These are phyloP conservation scores for Lycophotia porphyrea DNA, from an alignment of 2,888 invertebrate genomes.

Conservation along the genomic window DNA sequence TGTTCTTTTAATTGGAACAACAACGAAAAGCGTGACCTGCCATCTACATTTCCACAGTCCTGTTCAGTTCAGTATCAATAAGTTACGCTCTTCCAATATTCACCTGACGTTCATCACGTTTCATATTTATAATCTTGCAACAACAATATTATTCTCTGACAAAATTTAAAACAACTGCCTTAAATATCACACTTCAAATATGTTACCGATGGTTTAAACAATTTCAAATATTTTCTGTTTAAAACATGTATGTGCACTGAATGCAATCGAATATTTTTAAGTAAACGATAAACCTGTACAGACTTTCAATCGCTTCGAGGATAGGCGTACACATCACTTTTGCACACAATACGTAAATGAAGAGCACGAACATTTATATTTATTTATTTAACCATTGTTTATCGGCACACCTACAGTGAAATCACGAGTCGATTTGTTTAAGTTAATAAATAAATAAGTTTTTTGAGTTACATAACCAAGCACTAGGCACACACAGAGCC, in stretches of 20 bases:
- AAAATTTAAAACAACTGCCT: slow-evolving; percentile 59
- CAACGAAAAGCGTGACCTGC: slow-evolving; percentile 68
- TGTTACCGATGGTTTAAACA: slow-evolving; percentile 52
- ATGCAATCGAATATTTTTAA: slow-evolving; percentile 74
- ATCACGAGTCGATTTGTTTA: slow-evolving; percentile 76
- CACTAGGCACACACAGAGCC: slow-evolving; percentile 83
- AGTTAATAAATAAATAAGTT: slow-evolving; percentile 89
- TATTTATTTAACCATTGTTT: slow-evolving; percentile 63
- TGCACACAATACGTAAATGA: slow-evolving; percentile 75
- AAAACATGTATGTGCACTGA: slow-evolving; percentile 60
- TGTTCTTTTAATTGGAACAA: slow-evolving; percentile 82
- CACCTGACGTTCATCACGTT: slow-evolving; percentile 38
- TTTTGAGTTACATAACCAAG: slow-evolving; percentile 89
- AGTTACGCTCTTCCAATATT: slow-evolving; percentile 20
- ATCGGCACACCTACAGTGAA: slow-evolving; percentile 67
- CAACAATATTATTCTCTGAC: slow-evolving; percentile 54
- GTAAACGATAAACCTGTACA: slow-evolving; percentile 85
- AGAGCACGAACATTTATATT: slow-evolving; percentile 47
- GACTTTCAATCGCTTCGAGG: slow-evolving; percentile 83
- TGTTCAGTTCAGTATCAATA: slow-evolving; percentile 45
- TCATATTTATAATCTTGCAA: slow-evolving; percentile 57
- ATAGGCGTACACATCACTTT: slow-evolving; percentile 87
- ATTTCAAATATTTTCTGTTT: slow-evolving; percentile 62
- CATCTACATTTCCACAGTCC: slow-evolving; percentile 60
- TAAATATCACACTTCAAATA: slow-evolving; percentile 52